phyloP scores from a whole-genome alignment of 2,888 invertebrate genomes.

The Sepioteuthis lessoniana region DNA sequence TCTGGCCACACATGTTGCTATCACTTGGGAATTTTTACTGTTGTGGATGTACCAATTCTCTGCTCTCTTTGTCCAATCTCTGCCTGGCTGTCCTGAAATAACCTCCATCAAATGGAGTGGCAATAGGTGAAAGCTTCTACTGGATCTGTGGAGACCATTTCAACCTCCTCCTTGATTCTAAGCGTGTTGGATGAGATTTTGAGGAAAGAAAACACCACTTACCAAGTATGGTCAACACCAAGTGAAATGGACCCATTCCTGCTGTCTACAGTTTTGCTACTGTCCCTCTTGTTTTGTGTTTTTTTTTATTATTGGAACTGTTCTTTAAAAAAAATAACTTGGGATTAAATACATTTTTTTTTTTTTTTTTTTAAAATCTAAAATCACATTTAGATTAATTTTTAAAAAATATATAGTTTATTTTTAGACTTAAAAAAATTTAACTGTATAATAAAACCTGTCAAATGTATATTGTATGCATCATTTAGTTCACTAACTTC shows the following conservation, averaged over 20 bases:
- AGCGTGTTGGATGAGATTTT: conserved; percentile 34
- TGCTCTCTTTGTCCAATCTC: conserved; percentile 41
- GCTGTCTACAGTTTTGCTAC: conserved; percentile 6
- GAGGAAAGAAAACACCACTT: conserved; percentile 35
- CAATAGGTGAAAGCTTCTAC: conserved; percentile 37
- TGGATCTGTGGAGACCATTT: conserved; percentile 47
- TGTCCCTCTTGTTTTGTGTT: not conserved
- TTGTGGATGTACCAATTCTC: conserved; percentile 38
- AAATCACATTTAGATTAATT: no score
- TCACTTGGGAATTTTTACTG: conserved; percentile 24
- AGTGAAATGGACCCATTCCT: conserved; percentile 14
- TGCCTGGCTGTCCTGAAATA: conserved; percentile 48
- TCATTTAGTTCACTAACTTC: no score
- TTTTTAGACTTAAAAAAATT: no score
- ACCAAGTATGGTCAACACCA: conserved; percentile 46
- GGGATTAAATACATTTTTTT: not conserved
- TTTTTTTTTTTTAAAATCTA: no score
- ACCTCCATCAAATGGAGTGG: conserved; percentile 40
- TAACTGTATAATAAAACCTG: no score
- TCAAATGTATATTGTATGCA: no score
- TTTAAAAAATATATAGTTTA: no score
- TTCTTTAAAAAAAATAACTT: not conserved
- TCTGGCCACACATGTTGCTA: not conserved
- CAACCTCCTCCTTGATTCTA: conserved; percentile 36
- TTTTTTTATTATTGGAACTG: conserved; percentile 23